Conservation (phyloP, 2,888 invertebrate species). For the Lasioglossum vierecki region DNA sequence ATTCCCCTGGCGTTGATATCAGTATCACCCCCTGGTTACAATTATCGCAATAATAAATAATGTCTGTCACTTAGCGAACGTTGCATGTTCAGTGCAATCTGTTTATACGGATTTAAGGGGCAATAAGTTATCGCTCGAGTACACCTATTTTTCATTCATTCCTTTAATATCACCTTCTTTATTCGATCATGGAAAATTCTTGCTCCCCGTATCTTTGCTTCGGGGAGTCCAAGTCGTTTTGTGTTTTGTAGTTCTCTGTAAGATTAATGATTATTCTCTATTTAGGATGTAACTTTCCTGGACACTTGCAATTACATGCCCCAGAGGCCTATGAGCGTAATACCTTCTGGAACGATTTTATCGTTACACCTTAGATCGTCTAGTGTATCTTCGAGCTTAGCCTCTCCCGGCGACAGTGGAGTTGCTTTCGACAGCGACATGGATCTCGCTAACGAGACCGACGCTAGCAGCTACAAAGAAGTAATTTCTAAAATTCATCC, state of each 20-base stretch:
- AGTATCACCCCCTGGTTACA: constrained; percentile 81
- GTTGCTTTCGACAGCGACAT: constrained; percentile 84
- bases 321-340: constrained; percentile 82
- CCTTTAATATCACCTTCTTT: constrained; percentile 40
- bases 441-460: constrained; percentile 82
- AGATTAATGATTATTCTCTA: constrained; percentile 12
- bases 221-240: not conserved
- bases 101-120: constrained; percentile 69
- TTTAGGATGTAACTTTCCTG: constrained; percentile 82
- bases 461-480: constrained; percentile 82
- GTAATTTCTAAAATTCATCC: constrained; percentile 61
- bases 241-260: not conserved
- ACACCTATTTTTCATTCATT: constrained; percentile 62
- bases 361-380: constrained; percentile 80
- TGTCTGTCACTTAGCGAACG: constrained; percentile 71
- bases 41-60: constrained; percentile 80
- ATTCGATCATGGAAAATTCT: constrained; percentile 57
- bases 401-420: constrained; percentile 92
- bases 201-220: not conserved
- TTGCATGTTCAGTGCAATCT: constrained; percentile 65
- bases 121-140: constrained; percentile 75
- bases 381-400: constrained; percentile 84
- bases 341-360: constrained; percentile 81
- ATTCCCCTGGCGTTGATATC: constrained; percentile 62
- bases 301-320: constrained; percentile 83